Conservation (phyloP, 2,113 vertebrate genomes). For the Microcebus murinus region DNA sequence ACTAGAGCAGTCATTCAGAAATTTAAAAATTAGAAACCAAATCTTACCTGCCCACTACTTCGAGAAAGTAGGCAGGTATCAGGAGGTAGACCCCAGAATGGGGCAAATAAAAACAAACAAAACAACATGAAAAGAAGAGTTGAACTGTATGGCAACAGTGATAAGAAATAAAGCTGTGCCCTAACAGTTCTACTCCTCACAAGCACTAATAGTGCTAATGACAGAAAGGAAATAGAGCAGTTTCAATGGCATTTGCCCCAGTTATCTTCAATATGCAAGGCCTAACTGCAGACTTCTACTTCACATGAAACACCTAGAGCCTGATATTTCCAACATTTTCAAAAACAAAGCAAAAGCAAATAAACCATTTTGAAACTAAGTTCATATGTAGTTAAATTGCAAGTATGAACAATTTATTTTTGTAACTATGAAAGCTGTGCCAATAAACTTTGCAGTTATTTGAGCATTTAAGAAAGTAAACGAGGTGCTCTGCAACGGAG, state of each 20-base stretch:
- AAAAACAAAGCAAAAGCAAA: constrained; percentile 68
- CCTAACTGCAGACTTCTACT: constrained; percentile 35
- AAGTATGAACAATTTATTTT: constrained; percentile 1
- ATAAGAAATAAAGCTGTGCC: background rate
- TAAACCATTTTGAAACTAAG: constrained; percentile 63
- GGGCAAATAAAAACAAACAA: constrained; percentile 32
- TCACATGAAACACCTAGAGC: constrained; percentile 62
- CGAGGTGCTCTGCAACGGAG: constrained; percentile 41
- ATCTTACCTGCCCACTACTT: constrained; percentile 47
- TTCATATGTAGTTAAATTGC: constrained; percentile 73
- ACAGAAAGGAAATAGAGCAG: background rate
- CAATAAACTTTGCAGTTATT: constrained; percentile 59
- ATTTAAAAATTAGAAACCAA: constrained; percentile 46
- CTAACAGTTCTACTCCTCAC: constrained; percentile 57
- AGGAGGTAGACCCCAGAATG: constrained; percentile 41
- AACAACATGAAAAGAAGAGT: constrained; percentile 41
- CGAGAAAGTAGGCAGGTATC: constrained; percentile 54
- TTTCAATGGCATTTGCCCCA: constrained; percentile 57
- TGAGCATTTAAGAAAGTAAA: constrained; percentile 7
- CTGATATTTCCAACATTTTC: background rate
- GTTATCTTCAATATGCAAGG: background rate
- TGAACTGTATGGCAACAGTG: constrained; percentile 40
- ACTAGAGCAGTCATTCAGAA: constrained; percentile 72
- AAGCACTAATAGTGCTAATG: background rate
- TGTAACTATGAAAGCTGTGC: constrained; percentile 39